Evolutionary conservation across 1,140 invertebrate genomes (phyloP).

Genomic region (Caenorhabditis tropicalis): DNA sequence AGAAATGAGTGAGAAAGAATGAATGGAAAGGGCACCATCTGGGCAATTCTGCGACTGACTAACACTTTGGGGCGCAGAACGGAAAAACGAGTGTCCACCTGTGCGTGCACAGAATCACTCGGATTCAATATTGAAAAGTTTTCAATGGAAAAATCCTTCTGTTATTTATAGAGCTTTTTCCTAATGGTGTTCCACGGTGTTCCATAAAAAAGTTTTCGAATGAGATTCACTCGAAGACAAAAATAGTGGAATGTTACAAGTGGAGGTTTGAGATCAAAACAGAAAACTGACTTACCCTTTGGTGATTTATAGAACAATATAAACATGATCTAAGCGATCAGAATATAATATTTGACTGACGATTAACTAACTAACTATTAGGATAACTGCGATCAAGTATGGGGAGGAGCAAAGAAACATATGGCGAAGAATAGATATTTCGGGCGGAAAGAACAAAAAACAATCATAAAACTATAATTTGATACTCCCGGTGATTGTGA

Average conservation of each 20-base stretch:
- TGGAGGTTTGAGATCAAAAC: no score
- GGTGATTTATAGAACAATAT: neutral
- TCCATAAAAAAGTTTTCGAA: no score
- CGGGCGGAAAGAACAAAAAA: neutral
- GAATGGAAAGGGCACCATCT: constrained; percentile 19
- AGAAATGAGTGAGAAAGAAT: neutral
- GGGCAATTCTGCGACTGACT: neutral
- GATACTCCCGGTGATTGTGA: neutral
- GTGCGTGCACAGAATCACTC: neutral
- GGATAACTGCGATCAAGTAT: no score
- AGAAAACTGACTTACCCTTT: no score
- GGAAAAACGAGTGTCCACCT: neutral
- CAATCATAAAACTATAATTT: neutral
- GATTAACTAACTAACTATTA: no score
- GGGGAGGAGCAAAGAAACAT: neutral
- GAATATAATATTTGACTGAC: neutral
- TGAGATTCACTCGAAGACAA: no score
- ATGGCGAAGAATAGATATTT: neutral
- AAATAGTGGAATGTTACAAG: no score
- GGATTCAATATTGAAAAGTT: no score
- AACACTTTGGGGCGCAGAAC: neutral
- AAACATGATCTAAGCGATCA: neutral
- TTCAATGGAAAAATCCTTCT: no score
- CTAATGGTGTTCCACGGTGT: no score
- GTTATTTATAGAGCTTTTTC: no score